Conservation (phyloP, 2,888 invertebrate genomes). For the Cheilosia vernalis region DNA sequence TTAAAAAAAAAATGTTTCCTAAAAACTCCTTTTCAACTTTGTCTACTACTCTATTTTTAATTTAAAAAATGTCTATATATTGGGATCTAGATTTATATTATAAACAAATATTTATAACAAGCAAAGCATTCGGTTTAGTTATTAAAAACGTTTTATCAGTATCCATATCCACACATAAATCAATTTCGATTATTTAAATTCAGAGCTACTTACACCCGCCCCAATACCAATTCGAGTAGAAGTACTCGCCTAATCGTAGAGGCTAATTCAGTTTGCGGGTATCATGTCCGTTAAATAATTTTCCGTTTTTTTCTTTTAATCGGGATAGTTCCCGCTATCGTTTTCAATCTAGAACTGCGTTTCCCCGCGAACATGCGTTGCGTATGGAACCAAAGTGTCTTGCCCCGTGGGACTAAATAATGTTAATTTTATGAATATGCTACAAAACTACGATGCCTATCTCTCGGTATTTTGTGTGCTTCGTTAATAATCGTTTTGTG, state of each 20-base stretch:
- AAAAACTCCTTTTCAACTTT: no score
- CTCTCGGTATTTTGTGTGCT: slow-evolving; percentile 68
- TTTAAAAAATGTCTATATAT: no score
- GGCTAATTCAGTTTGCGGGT: not conserved
- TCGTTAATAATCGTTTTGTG: slow-evolving; percentile 71
- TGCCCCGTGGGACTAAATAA: slow-evolving; percentile 67
- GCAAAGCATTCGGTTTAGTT: not conserved
- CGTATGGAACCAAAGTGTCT: slow-evolving; percentile 36
- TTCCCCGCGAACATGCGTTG: slow-evolving; percentile 25
- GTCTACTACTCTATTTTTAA: no score
- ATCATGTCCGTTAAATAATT: slow-evolving; percentile 23
- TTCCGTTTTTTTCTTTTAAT: slow-evolving; percentile 37
- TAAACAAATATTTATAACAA: not conserved
- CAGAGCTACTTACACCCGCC: not conserved
- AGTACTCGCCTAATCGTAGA: not conserved
- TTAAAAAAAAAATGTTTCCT: no score
- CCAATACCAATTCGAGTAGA: not conserved
- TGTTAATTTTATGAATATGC: slow-evolving; percentile 69
- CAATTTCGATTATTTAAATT: not conserved
- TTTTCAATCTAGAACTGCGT: slow-evolving; percentile 51
- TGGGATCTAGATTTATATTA: no score
- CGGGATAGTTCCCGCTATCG: slow-evolving; percentile 52
- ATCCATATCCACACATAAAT: not conserved
- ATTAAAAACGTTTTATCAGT: not conserved
- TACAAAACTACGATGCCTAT: slow-evolving; percentile 71